Evolutionary conservation across 2,113 vertebrate genomes (phyloP).

Genomic region (Myotis davidii): DNA sequence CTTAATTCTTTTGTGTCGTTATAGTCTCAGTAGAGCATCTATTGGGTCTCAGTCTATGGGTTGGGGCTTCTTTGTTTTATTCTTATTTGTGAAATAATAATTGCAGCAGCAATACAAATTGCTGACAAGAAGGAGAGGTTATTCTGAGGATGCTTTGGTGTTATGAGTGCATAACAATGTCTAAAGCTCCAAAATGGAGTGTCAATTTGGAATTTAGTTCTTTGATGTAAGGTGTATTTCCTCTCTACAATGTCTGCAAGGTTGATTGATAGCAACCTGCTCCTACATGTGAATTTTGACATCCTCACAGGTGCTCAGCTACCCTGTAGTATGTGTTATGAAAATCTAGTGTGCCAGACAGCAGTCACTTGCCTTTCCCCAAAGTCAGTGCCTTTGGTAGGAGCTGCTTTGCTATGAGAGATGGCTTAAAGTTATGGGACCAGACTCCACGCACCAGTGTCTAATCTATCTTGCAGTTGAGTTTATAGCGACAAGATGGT

Average conservation of each 20-base stretch:
- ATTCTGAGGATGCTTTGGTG: neutral
- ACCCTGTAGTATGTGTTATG: neutral
- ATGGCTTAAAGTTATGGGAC: slow-evolving; percentile 54
- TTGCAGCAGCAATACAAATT: neutral
- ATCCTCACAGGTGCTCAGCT: neutral
- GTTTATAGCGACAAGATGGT: slow-evolving; percentile 70
- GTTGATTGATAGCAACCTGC: neutral
- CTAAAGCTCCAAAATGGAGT: neutral
- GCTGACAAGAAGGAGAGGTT: neutral
- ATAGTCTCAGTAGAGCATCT: neutral
- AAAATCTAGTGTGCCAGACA: slow-evolving; percentile 19
- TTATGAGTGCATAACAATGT: neutral
- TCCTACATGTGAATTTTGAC: neutral
- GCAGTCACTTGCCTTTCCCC: neutral
- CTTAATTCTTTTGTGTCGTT: neutral
- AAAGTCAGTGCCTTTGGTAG: slow-evolving; percentile 38
- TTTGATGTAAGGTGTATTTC: neutral
- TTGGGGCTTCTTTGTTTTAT: neutral
- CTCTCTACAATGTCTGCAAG: neutral
- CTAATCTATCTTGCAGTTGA: slow-evolving; percentile 69
- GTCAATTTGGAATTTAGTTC: neutral
- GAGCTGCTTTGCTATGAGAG: slow-evolving; percentile 48
- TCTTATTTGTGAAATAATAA: neutral
- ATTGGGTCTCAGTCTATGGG: neutral
- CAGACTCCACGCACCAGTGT: neutral